phyloP scores from a whole-genome alignment of 2,888 invertebrate genomes.

The Ceraclea dissimilis region DNA sequence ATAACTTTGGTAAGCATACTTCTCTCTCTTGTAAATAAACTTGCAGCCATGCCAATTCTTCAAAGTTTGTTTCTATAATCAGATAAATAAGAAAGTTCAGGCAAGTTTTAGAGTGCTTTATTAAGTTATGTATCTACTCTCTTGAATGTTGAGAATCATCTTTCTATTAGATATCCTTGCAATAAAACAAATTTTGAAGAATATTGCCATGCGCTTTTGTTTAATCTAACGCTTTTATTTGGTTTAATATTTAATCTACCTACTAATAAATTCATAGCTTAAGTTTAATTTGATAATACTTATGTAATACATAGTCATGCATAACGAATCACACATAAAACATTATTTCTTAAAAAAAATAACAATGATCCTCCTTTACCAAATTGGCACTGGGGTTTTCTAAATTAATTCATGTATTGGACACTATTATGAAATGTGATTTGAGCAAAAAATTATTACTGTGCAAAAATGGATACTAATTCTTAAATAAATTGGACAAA shows the following conservation, averaged over 20 bases:
- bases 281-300: not conserved
- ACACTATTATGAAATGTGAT: not conserved
- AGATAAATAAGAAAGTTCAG: too few relatives aligned
- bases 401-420: not conserved
- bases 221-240: not conserved
- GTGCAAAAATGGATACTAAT: not conserved
- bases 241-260: not conserved
- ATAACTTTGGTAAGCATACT: constrained; percentile 69
- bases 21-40: constrained; percentile 1
- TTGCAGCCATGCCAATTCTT: constrained; percentile 10
- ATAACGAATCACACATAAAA: not conserved
- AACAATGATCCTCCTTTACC: too few relatives aligned
- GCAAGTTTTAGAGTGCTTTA: too few relatives aligned
- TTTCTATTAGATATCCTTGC: too few relatives aligned
- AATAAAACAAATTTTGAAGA: not conserved
- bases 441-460: not conserved
- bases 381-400: not conserved
- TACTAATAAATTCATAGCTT: not conserved
- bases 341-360: not conserved
- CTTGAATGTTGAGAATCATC: too few relatives aligned
- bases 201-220: not conserved
- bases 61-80: constrained; percentile 13
- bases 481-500: not conserved
- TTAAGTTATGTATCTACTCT: too few relatives aligned
- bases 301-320: not conserved